Conservation (phyloP, 2,888 invertebrate species). For the Sinopyrophorus schimmeli region DNA sequence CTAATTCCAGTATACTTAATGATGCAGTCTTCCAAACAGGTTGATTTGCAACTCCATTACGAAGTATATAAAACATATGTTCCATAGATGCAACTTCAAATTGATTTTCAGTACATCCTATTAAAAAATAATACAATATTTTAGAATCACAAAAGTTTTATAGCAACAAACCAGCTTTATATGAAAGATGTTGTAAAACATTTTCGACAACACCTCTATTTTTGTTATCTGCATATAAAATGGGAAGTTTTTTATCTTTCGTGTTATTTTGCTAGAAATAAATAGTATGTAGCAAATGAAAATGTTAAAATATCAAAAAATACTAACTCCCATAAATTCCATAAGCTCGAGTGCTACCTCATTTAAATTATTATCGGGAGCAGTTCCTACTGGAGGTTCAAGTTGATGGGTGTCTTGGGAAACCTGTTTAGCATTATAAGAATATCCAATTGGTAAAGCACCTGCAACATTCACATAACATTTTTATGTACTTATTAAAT, state of each 20-base stretch:
- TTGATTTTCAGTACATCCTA: constrained; percentile 40
- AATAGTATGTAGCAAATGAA: background rate
- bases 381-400: constrained; percentile 49
- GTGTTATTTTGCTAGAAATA: background rate
- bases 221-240: constrained; percentile 53
- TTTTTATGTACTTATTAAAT: background rate
- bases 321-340: constrained; percentile 46
- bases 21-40: constrained; percentile 35
- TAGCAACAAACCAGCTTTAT: constrained; percentile 36
- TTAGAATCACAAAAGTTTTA: no score
- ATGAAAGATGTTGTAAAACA: constrained; percentile 43
- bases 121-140: constrained; percentile 46
- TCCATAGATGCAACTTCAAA: constrained; percentile 47
- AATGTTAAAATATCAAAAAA: background rate
- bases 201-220: constrained; percentile 47
- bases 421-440: constrained; percentile 50
- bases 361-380: constrained; percentile 40
- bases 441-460: constrained; percentile 53
- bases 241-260: constrained; percentile 40
- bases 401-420: constrained; percentile 55
- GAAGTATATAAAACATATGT: constrained; percentile 43
- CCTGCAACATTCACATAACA: constrained; percentile 27
- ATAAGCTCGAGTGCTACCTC: constrained; percentile 50
- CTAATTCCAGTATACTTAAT: constrained; percentile 45
- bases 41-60: constrained; percentile 35